These are phyloP conservation scores for Oreochromis grahami DNA, from an alignment of 2,797 vertebrate genomes.

Conservation along the genomic window DNA sequence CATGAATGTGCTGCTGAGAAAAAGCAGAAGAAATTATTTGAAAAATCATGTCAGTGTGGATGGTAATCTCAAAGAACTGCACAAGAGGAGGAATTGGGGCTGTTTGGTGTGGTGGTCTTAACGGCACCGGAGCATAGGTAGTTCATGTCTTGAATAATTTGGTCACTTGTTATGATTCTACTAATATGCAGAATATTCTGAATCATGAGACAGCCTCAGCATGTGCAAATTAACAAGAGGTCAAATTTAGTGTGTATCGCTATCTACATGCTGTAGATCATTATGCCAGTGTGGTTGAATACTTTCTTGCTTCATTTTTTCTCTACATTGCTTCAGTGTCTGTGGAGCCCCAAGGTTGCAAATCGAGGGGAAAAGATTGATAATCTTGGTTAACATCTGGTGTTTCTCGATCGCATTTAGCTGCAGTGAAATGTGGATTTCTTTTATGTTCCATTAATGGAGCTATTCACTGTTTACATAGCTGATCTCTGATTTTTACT, in stretches of 20 bases:
- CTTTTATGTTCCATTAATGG: neutral
- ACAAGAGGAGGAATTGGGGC: neutral
- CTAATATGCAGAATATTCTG: neutral
- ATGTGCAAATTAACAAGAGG: neutral
- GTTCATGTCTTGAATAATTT: neutral
- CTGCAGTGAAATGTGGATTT: neutral
- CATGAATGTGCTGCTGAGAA: neutral
- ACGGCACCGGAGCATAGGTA: neutral
- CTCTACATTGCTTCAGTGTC: neutral
- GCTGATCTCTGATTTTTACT: neutral
- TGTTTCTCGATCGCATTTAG: neutral
- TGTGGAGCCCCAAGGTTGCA: neutral
- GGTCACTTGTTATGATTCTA: neutral
- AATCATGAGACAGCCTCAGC: neutral
- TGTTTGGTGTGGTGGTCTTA: neutral
- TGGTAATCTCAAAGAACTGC: accelerated
- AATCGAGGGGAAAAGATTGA: neutral
- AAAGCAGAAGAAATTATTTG: neutral
- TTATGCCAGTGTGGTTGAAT: neutral
- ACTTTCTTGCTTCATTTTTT: neutral
- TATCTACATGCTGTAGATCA: neutral
- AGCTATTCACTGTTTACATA: neutral
- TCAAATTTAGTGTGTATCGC: neutral
- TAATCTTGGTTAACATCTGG: accelerated
- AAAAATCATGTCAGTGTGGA: neutral